Conservation (phyloP, 2,113 vertebrate genomes). For the Plectropomus leopardus region DNA sequence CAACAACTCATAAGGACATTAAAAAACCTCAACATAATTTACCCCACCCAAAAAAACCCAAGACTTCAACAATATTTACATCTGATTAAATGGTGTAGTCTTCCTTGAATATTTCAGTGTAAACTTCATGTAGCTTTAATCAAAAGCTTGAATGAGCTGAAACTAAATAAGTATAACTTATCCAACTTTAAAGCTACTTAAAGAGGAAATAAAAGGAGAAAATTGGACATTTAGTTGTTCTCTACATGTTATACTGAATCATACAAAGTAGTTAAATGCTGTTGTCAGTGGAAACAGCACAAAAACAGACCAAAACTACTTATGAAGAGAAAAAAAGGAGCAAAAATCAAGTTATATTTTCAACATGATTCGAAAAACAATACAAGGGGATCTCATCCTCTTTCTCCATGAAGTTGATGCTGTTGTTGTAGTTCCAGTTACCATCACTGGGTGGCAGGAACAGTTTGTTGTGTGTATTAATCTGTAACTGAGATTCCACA, state of each 20-base stretch:
- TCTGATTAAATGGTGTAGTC: background rate
- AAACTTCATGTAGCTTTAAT: background rate
- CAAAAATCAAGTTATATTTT: background rate
- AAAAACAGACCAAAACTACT: background rate
- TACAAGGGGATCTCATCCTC: too few species aligned
- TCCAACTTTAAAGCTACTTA: background rate
- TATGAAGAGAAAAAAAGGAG: background rate
- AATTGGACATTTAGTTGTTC: too few species aligned
- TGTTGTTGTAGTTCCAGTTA: constrained; percentile 3
- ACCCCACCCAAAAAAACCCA: too few species aligned
- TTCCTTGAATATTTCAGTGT: background rate
- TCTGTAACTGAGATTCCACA: background rate
- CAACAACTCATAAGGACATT: too few species aligned
- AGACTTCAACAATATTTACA: too few species aligned
- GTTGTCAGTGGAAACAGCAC: background rate
- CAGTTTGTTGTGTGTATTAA: background rate
- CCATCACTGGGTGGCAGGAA: constrained; percentile 40
- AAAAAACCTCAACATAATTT: too few species aligned
- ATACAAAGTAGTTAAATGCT: background rate
- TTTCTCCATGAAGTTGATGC: background rate
- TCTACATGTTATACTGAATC: background rate
- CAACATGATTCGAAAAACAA: background rate
- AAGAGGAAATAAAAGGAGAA: background rate
- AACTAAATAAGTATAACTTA: background rate
- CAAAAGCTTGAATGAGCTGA: background rate